phyloP scores from a whole-genome alignment of 2,888 invertebrate species.

The Dryobota labecula region DNA sequence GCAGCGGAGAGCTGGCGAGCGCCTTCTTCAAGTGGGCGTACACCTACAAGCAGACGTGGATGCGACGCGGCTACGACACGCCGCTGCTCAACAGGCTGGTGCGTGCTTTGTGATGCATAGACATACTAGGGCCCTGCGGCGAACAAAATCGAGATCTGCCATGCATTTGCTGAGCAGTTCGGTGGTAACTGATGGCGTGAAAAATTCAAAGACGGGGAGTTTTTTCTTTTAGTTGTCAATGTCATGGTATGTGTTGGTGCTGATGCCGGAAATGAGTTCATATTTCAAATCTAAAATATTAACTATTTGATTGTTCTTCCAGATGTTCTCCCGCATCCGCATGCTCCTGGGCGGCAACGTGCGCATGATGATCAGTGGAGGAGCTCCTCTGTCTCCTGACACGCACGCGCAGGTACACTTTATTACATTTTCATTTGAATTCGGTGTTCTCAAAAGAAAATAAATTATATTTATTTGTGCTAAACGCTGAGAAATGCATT shows the following conservation, averaged over 20 bases:
- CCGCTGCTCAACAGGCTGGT: slow-evolving; percentile 91
- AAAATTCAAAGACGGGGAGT: too few species aligned
- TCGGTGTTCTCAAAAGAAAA: too few species aligned
- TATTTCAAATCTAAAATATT: not conserved
- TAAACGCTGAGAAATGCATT: too few species aligned
- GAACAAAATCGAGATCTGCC: too few species aligned
- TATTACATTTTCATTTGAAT: too few species aligned
- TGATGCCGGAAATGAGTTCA: not conserved
- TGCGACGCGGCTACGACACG: slow-evolving; percentile 95
- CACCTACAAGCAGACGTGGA: slow-evolving; percentile 97
- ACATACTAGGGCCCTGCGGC: too few species aligned
- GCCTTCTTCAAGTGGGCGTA: slow-evolving; percentile 98
- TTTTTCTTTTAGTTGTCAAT: too few species aligned
- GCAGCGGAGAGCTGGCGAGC: slow-evolving; percentile 94
- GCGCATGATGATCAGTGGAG: slow-evolving; percentile 97
- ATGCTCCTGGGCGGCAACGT: slow-evolving; percentile 97
- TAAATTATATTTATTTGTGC: too few species aligned
- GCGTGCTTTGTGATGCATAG: too few species aligned
- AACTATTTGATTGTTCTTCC: slow-evolving; percentile 39
- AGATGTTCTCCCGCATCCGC: slow-evolving; percentile 89
- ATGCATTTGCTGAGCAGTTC: too few species aligned
- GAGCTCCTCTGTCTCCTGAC: slow-evolving; percentile 98
- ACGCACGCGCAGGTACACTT: slow-evolving; percentile 94
- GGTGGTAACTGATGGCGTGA: too few species aligned
- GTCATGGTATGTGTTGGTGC: too few species aligned